These are phyloP conservation scores for Sebastes minor DNA, from an alignment of 2,797 vertebrate species.

Conservation along the genomic window DNA sequence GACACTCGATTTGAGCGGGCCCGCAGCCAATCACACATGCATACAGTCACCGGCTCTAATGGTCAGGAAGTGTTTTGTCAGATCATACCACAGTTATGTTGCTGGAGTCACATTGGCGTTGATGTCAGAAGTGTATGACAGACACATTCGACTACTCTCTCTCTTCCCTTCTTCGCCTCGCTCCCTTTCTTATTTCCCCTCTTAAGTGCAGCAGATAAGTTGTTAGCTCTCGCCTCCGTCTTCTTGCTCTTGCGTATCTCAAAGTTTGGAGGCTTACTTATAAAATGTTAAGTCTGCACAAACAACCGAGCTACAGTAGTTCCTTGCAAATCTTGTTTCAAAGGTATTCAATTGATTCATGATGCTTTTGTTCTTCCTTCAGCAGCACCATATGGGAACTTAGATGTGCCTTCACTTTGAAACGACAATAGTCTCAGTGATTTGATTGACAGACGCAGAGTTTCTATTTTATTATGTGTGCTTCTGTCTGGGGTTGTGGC, in stretches of 20 bases:
- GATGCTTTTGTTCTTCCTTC: conserved; percentile 69
- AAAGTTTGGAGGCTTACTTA: conserved; percentile 55
- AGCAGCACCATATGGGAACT: conserved; percentile 67
- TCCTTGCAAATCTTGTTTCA: conserved; percentile 72
- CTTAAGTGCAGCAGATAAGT: conserved; percentile 52
- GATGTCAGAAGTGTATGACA: conserved; percentile 32
- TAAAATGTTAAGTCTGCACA: conserved; percentile 58
- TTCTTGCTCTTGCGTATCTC: conserved; percentile 43
- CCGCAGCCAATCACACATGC: conserved; percentile 39
- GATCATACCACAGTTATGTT: conserved; percentile 4
- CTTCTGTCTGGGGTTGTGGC: conserved; percentile 43
- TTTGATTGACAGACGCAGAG: conserved; percentile 70
- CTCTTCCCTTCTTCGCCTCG: conserved; percentile 3
- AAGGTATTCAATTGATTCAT: conserved; percentile 66
- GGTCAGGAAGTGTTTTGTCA: conserved; percentile 44
- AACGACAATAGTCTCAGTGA: conserved; percentile 55
- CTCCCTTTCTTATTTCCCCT: conserved; percentile 26
- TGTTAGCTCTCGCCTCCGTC: conserved; percentile 38
- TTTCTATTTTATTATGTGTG: conserved; percentile 51
- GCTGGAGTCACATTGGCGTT: conserved; percentile 1
- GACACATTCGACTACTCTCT: conserved; percentile 16
- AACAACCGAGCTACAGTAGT: conserved; percentile 45
- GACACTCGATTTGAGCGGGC: conserved; percentile 48
- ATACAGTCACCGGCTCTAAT: conserved; percentile 24
- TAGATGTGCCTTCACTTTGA: conserved; percentile 67